These are phyloP conservation scores for Bombus sibiricus DNA, from an alignment of 1,140 invertebrate genomes.

Conservation along the genomic window DNA sequence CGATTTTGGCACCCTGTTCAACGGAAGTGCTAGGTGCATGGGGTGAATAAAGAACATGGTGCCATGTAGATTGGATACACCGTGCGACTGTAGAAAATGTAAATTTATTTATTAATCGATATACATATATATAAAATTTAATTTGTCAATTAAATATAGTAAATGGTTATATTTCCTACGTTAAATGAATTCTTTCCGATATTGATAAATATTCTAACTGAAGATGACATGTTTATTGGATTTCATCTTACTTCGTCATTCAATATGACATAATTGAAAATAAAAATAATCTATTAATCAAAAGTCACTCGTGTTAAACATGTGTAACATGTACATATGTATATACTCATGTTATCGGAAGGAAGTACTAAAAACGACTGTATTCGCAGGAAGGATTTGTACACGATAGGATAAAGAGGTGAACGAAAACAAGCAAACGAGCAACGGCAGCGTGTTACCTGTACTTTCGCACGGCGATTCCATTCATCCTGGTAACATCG, in stretches of 20 bases:
- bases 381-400: neutral
- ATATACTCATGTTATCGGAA: no score
- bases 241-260: no score
- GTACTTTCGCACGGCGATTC: slow-evolving; percentile 49
- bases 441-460: slow-evolving; percentile 22
- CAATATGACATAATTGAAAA: no score
- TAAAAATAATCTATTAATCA: no score
- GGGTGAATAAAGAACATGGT: neutral
- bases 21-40: neutral
- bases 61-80: neutral
- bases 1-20: neutral
- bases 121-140: neutral
- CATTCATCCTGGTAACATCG: slow-evolving; percentile 47
- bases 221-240: neutral
- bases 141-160: neutral
- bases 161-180: neutral
- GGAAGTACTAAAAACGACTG: neutral
- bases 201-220: neutral
- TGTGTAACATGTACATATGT: no score
- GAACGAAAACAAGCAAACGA: slow-evolving; percentile 39
- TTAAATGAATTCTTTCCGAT: neutral
- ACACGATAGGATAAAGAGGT: neutral
- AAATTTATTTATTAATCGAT: neutral
- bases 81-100: neutral
- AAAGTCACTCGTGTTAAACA: no score